These are phyloP conservation scores for Haemorhous mexicanus DNA, from an alignment of 2,113 vertebrate species.

Conservation along the genomic window DNA sequence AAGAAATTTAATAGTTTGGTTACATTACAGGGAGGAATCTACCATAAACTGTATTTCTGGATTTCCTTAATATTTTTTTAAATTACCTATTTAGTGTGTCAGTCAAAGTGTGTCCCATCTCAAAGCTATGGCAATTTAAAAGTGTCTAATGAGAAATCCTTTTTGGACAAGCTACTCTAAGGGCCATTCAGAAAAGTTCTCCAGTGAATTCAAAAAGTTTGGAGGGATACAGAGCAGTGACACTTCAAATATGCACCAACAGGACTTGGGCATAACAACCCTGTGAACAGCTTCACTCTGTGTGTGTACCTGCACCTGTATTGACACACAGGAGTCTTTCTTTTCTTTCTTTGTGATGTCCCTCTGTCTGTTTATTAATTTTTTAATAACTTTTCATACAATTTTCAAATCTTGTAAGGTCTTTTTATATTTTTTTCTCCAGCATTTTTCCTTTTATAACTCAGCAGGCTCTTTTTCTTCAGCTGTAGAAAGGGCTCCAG, in stretches of 20 bases:
- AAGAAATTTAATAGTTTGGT: constrained; percentile 11
- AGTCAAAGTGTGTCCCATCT: background rate
- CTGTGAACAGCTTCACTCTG: background rate
- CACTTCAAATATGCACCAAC: background rate
- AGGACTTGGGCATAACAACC: background rate
- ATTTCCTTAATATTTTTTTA: constrained; percentile 4
- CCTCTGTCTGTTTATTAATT: background rate
- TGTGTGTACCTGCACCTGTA: background rate
- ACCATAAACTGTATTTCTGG: background rate
- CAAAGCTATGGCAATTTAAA: background rate
- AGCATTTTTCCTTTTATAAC: background rate
- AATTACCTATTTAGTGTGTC: background rate
- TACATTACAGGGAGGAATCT: background rate
- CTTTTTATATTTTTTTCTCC: background rate
- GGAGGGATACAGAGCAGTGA: background rate
- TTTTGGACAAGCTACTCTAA: background rate
- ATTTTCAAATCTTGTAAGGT: background rate
- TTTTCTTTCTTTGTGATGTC: background rate
- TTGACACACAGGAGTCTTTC: background rate
- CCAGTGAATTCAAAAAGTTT: background rate
- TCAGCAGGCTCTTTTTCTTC: background rate
- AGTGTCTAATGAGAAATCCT: background rate
- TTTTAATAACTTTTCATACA: background rate
- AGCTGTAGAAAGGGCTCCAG: background rate
- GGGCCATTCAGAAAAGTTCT: background rate